Evolutionary conservation across 1,140 invertebrate species (phyloP).

Genomic region (Drosophila biarmipes): DNA sequence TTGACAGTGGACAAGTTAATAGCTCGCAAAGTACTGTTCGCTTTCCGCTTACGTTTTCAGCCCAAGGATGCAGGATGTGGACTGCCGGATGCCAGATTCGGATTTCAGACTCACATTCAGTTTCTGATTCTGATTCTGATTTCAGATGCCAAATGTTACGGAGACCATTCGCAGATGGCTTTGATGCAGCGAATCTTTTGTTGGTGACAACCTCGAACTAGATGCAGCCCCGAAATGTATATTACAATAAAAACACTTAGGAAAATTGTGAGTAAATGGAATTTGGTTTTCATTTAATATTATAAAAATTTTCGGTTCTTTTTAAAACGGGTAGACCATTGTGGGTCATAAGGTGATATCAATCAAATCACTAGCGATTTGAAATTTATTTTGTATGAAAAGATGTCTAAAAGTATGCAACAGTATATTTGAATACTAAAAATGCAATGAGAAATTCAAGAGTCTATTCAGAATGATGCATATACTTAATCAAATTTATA

Average conservation of each 20-base stretch:
- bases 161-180: slow-evolving; percentile 22
- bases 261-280: not conserved
- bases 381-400: not conserved
- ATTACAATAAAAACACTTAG: slow-evolving; percentile 16
- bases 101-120: no score
- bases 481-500: no score
- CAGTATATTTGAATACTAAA: no score
- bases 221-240: slow-evolving; percentile 31
- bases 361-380: no score
- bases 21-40: slow-evolving; percentile 38
- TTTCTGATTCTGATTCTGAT: no score
- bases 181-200: slow-evolving; percentile 26
- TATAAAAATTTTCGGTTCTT: no score
- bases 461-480: no score
- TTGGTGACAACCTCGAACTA: slow-evolving; percentile 47
- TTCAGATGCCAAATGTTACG: slow-evolving; percentile 9
- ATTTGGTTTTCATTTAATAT: not conserved
- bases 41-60: slow-evolving; percentile 57
- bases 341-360: no score
- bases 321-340: no score
- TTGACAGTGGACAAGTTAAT: slow-evolving; percentile 74
- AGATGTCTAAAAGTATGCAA: no score
- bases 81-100: slow-evolving; percentile 46
- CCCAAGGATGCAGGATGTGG: slow-evolving; percentile 77
- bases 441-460: no score